Evolutionary conservation across 2,888 invertebrate species (phyloP).

Genomic region (Calliphora vomitoria): DNA sequence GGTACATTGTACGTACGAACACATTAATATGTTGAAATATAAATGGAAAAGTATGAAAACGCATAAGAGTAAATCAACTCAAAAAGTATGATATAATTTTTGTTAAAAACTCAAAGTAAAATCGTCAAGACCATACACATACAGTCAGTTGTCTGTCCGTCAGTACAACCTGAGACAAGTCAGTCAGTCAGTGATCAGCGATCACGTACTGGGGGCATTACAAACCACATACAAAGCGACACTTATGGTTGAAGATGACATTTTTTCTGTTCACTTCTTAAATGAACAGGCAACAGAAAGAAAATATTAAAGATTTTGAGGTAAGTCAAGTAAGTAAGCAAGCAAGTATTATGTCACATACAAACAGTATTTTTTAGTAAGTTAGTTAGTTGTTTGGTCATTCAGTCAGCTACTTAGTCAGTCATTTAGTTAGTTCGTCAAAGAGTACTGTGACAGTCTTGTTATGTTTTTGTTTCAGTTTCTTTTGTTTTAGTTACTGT

Average conservation of each 20-base stretch:
- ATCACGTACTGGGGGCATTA: conserved; percentile 78
- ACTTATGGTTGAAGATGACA: conserved; percentile 75
- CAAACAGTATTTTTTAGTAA: conserved; percentile 22
- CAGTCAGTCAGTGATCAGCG: conserved; percentile 59
- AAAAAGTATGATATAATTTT: conserved; percentile 81
- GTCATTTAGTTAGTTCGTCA: conserved; percentile 61
- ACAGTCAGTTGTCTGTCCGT: conserved; percentile 56
- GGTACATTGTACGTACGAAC: background rate
- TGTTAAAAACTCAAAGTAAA: conserved; percentile 69
- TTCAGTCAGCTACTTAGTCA: conserved; percentile 27
- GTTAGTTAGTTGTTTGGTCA: conserved; percentile 39
- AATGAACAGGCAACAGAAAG: conserved; percentile 34
- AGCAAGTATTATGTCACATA: conserved; percentile 40
- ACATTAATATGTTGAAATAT: conserved; percentile 56
- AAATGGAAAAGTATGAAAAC: conserved; percentile 69
- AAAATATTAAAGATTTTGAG: conserved; percentile 63
- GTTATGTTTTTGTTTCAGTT: conserved; percentile 19
- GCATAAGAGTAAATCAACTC: conserved; percentile 75
- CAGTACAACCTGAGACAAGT: conserved; percentile 51
- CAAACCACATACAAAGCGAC: conserved; percentile 79
- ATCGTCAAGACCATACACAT: conserved; percentile 55
- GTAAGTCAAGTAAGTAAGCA: conserved; percentile 10
- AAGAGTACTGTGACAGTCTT: conserved; percentile 36
- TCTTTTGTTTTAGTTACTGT: conserved; percentile 30
- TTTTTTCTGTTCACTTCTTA: conserved; percentile 57